A percentile compares a stretch with the other conserved stretches of the same genome.
These are phyloP conservation scores for Sceliomorpha sp. DNA, from an alignment of 2,888 invertebrate genomes.

Conservation along the genomic window DNA sequence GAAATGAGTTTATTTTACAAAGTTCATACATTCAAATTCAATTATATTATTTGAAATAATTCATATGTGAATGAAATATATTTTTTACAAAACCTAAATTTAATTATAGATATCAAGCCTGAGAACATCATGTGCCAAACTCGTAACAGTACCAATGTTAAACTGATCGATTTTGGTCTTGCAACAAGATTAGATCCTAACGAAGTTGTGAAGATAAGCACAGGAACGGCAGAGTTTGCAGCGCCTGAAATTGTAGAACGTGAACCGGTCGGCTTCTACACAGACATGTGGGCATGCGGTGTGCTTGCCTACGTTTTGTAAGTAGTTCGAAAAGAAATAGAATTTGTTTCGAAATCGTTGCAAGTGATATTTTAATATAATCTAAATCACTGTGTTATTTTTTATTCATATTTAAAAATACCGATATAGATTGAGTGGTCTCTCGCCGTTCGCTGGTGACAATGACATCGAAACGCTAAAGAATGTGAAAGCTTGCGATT, in stretches of 20 bases:
- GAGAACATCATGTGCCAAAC: conserved; percentile 99
- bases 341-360: conserved; percentile 1
- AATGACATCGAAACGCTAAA: conserved; percentile 98
- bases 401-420: conserved; percentile 34
- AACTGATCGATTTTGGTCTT: conserved; percentile 99
- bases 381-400: conserved; percentile 45
- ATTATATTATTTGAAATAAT: no score
- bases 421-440: conserved; percentile 90
- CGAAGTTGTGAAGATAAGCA: conserved; percentile 99
- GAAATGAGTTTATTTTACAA: no score
- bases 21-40: no score
- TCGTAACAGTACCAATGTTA: conserved; percentile 95
- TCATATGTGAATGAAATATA: no score
- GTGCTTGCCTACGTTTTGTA: conserved; percentile 98
- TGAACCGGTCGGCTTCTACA: conserved; percentile 99
- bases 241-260: conserved; percentile 99
- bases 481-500: conserved; percentile 99
- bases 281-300: conserved; percentile 99
- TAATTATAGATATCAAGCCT: conserved; percentile 90
- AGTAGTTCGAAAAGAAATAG: conserved; percentile 81
- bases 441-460: conserved; percentile 99
- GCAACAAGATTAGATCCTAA: conserved; percentile 99
- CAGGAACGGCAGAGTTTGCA: conserved; percentile 99
- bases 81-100: neutral
- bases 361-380: conserved; percentile 12